Evolutionary conservation across 2,113 vertebrate genomes (phyloP), one percentile per base, ranked within the genome.

Genomic region (Misgurnus anguillicaudatus): DNA sequence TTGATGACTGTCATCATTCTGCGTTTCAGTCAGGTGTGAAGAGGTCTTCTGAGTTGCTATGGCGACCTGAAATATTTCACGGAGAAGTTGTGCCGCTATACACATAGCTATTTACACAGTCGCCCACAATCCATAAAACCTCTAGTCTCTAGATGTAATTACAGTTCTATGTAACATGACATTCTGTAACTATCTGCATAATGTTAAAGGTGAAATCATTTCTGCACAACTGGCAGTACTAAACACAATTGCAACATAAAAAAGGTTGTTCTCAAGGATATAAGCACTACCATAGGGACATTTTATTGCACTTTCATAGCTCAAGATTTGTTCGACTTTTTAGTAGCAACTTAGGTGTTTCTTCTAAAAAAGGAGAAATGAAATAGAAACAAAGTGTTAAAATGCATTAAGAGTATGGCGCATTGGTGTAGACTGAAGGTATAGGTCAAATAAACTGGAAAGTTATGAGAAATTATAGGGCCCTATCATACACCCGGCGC

Each of bases 41-140:
- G 24, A 66, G 60, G 78, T 67, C 75, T 62, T 71, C 58, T 24
- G 51, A 65, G 87, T 88, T 87, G 84, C 87, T 81, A 87, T 87
- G 82, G 79, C 51, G 48, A 88, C 84, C 78, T 75, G 63, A 79
- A 79, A 78, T 73, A 77, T 81, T 81, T 81, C 77, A 80, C 80
- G 51, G 67, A 72, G 63, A 64, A 79, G 64, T 38, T 51, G 55
- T 41, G 64, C 58, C 61, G 65, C 74, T 74, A 48, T 73, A 78
- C 64, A 42, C 68, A 78, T 77, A 17, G 67, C 81, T 64, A 61
- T 65, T 75, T 74, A 45, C 53, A 51, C 58, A 76, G 21, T 60
- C 69, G n/a, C 71, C 74, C 55, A 64, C 57, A 45, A 57, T 77
- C n/a, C 67, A 53, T 60, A 71, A 74, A 48, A 48, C 60, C 60